Evolutionary conservation across 2,113 vertebrate species (phyloP), one percentile per base, ranked within the genome.

Genomic region (Australoheros scitulus): DNA sequence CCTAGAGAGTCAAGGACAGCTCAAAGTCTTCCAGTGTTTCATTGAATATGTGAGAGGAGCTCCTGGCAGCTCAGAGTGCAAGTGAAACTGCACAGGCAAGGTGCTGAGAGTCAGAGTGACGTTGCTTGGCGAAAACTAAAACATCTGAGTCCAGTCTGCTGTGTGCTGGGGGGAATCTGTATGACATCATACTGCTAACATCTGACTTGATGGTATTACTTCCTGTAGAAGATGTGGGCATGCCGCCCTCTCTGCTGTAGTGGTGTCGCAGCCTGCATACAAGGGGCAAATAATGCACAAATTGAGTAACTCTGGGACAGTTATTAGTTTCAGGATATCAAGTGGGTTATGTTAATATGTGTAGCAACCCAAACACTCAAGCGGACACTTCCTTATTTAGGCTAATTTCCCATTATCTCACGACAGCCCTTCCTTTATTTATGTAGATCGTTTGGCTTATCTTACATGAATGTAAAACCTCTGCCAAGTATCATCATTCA

Each of bases 371-470:
- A 80, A 74, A 79, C 56, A 76, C 32, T 82, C 17, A 41, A 43
- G 57, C 55, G 64, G 84, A 80, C 65, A 74, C 24, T 60, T 80
- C 34, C 83, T 50, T 17, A 65, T 18, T 82, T 52, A n/a, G 43
- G 1, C 43, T 74, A 56, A 10, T 76, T 88, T 82, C 59, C 65
- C 29, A 74, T 91, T 76, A 64, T 87, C 58, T n/a, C 22, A 9
- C 61, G 11, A 61, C 43, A 47, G 63, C 55, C 57, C 61, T 91
- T 90, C 88, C 81, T 8, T 77, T 36, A 72, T n/a, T 91, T 83
- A 79, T 82, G 24, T 52, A 1, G 29, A 76, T 52, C 82, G 82
- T 88, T 91, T 83, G 41, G 8, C 60, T 91, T 90, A 85, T 91
- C 77, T 83, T 43, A 5, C 6, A 58, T 26, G 18, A 85, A 24